phyloP scores from a whole-genome alignment of 2,888 invertebrate genomes.

The Allacma fusca region DNA sequence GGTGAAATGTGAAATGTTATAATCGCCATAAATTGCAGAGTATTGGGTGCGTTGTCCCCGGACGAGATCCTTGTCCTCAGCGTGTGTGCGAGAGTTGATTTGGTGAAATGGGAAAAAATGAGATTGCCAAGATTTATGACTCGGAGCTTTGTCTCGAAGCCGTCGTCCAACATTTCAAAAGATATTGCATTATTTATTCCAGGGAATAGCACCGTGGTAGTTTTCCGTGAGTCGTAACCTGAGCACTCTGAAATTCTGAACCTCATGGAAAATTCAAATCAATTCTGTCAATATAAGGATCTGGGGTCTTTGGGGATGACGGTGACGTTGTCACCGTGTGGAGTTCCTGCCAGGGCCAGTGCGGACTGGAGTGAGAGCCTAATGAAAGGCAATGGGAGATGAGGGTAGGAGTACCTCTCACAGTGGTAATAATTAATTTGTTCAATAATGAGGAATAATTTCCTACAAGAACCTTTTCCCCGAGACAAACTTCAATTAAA shows the following conservation, averaged over 20 bases:
- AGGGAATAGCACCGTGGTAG: too few species aligned
- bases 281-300: neutral
- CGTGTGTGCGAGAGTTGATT: constrained; percentile 32
- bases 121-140: constrained; percentile 41
- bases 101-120: constrained; percentile 40
- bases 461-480: neutral
- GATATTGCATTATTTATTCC: too few species aligned
- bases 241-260: too few species aligned
- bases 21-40: constrained; percentile 34
- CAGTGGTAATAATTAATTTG: neutral
- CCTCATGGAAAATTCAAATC: neutral
- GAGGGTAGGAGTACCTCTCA: neutral
- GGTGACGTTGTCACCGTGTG: too few species aligned
- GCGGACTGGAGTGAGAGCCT: too few species aligned
- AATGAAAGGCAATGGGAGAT: too few species aligned
- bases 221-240: too few species aligned
- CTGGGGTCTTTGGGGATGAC: too few species aligned
- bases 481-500: neutral
- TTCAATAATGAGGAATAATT: neutral
- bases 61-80: neutral
- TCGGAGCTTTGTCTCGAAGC: constrained; percentile 14
- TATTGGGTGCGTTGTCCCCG: neutral
- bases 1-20: constrained; percentile 33
- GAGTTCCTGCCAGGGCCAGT: too few species aligned
- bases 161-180: too few species aligned